phyloP scores from a whole-genome alignment of 2,888 invertebrate species.

The Hylaea fasciaria region DNA sequence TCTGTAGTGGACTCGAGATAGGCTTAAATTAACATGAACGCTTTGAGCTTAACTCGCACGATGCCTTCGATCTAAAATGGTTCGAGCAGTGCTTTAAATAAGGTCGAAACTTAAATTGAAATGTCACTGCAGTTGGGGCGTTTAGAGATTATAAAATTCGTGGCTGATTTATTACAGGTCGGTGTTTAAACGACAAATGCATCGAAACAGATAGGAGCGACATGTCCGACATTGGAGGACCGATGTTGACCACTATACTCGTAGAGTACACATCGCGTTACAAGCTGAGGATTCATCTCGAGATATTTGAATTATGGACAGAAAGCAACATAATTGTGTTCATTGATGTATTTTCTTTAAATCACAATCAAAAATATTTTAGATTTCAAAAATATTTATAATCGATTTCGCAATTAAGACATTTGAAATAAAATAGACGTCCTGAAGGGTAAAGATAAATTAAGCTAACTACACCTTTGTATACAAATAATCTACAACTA shows the following conservation, averaged over 20 bases:
- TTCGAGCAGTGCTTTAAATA: conserved; percentile 19
- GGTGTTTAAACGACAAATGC: conserved; percentile 85
- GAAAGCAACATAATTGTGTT: background rate
- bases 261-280: conserved; percentile 60
- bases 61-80: conserved; percentile 36
- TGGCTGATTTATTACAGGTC: conserved; percentile 84
- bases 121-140: conserved; percentile 41
- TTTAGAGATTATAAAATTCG: conserved; percentile 44
- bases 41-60: conserved; percentile 27
- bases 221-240: conserved; percentile 83
- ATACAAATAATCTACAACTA: background rate
- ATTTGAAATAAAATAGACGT: no score
- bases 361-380: no score
- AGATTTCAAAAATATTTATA: no score
- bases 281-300: conserved; percentile 25
- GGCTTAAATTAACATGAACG: conserved; percentile 74
- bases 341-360: background rate
- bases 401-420: no score
- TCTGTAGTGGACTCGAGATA: conserved; percentile 83
- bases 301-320: conserved; percentile 16
- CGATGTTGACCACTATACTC: conserved; percentile 77
- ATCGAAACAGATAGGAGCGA: conserved; percentile 85
- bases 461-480: no score
- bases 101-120: conserved; percentile 39
- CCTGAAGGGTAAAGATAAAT: no score